phyloP scores from a whole-genome alignment of 2,113 vertebrate genomes.

The Chinchilla lanigera region DNA sequence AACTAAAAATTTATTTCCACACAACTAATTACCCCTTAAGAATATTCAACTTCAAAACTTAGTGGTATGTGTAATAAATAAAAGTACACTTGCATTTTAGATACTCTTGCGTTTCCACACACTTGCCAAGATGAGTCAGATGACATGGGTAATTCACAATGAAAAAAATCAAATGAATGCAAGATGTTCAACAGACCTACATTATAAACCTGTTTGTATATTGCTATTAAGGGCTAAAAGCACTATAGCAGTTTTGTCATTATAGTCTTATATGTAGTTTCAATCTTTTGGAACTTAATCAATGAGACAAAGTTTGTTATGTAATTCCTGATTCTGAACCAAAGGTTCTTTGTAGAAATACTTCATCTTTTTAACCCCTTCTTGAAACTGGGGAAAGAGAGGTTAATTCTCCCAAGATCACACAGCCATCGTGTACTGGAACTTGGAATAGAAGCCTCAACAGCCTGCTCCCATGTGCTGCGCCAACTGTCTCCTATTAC shows the following conservation, averaged over 20 bases:
- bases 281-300: background rate
- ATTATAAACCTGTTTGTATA: conserved; percentile 16
- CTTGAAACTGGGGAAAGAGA: background rate
- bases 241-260: background rate
- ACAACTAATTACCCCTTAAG: background rate
- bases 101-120: background rate
- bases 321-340: background rate
- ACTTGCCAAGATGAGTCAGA: conserved; percentile 20
- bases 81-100: background rate
- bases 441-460: background rate
- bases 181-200: background rate
- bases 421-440: background rate
- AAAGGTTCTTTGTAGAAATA: conserved; percentile 21
- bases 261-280: background rate
- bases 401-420: background rate
- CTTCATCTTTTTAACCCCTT: background rate
- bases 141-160: background rate
- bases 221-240: background rate
- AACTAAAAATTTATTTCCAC: background rate
- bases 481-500: background rate
- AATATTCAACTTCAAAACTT: background rate
- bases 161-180: background rate
- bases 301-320: background rate
- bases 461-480: background rate
- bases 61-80: background rate